Base-by-base conservation (phyloP, 2,888 invertebrate genomes). In the Ethmia dodecea region DNA sequence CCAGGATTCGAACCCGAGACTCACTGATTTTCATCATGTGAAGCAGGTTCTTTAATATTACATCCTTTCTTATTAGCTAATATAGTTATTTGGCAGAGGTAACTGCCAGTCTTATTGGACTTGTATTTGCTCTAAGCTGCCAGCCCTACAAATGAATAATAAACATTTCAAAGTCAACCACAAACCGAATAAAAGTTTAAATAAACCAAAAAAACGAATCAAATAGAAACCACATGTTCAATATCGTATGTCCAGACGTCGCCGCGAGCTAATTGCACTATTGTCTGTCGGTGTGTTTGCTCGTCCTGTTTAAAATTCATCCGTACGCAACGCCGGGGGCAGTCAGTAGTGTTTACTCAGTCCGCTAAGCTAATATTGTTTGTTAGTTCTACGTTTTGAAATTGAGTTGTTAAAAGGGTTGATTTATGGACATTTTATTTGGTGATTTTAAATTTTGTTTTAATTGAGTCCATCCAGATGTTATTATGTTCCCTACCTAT, bases 211-310 rank as follows among this genome's bases (percentile, higher is more conserved):
- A 26, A 14, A 16, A 22, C 25, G 49, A 52, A 43, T 54, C 53
- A 60, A 59, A 61, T 45, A 55, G 14, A 29, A 35, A 42, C 47
- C 54, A 52, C 55, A 55, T 56, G 56, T 44, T 45, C 40, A 27
- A 45, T 56, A 49, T 56, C 49, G 34, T 31, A 45, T 52, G 59
- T 54, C 57, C 55, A 46, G 47, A 49, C 44, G 48, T 64, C 49
- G 66, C 83, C 75, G 47, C 51, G 38, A 66, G 83, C 81, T 81
- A 81, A 81, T 81, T 81, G 77, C 46, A 43, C 39, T 47, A 47
- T 49, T 65, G 66, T 64, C 49, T 61, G 63, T 55, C 51, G 56
- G 63, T 65, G 36, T 69, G 63, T 71, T 54, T 68, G 63, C 49
- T 47, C 50, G 40, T 55, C 57, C 52, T 66, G 61, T 72, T 73